Evolutionary conservation across 2,888 invertebrate species (phyloP).

Genomic region (Melieria crassipennis): DNA sequence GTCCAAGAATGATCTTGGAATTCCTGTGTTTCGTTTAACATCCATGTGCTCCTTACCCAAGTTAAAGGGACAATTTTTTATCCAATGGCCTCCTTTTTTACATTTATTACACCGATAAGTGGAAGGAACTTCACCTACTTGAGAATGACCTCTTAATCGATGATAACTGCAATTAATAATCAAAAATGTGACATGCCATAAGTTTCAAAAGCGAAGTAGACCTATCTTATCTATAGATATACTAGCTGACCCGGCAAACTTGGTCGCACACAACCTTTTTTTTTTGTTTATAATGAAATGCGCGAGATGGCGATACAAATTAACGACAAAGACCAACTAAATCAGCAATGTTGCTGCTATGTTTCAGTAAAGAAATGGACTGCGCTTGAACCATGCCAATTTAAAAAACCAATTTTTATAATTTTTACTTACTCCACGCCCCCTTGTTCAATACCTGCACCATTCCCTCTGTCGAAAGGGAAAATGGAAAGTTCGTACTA

Average conservation of each 20-base stretch:
- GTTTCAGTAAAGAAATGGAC: too few species aligned
- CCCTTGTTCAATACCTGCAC: too few species aligned
- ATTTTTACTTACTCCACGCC: too few species aligned
- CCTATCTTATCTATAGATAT: not conserved
- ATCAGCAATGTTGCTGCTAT: too few species aligned
- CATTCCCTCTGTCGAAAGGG: too few species aligned
- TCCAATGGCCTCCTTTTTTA: conserved; percentile 96
- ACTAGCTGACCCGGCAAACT: not conserved
- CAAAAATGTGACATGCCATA: not conserved
- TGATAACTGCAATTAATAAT: conserved; percentile 75
- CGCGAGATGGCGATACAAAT: not conserved
- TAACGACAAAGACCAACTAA: not conserved
- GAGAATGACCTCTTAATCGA: conserved; percentile 87
- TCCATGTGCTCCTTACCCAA: conserved; percentile 72
- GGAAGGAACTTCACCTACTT: conserved; percentile 89
- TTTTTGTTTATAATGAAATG: not conserved
- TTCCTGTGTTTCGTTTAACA: conserved; percentile 95
- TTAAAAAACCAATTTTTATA: too few species aligned
- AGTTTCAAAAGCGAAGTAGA: not conserved
- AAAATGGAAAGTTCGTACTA: too few species aligned
- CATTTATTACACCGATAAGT: conserved; percentile 95
- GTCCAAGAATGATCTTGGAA: conserved; percentile 95
- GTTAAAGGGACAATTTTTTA: conserved; percentile 88
- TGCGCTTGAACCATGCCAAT: too few species aligned
- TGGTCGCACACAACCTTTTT: not conserved